These are phyloP conservation scores for Heliornis fulica DNA, from an alignment of 2,113 vertebrate species.

Conservation along the genomic window DNA sequence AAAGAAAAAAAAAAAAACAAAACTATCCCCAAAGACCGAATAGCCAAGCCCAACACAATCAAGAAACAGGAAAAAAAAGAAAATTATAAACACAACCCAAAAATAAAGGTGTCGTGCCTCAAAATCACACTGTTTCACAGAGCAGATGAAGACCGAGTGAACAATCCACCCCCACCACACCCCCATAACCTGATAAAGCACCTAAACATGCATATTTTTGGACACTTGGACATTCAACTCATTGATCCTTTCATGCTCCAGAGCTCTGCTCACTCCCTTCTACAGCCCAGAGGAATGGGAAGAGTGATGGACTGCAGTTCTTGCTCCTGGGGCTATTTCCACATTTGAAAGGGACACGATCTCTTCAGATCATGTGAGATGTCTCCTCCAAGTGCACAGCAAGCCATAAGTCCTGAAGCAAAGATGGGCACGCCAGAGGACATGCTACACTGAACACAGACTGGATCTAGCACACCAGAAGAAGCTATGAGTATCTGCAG, in stretches of 20 bases:
- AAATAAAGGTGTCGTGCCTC: neutral
- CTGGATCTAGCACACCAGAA: neutral
- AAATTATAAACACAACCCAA: neutral
- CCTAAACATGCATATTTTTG: neutral
- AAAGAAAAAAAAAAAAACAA: neutral
- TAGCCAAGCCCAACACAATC: neutral
- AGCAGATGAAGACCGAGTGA: neutral
- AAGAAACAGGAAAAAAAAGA: neutral
- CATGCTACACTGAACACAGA: neutral
- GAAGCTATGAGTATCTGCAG: accelerated
- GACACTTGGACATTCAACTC: neutral
- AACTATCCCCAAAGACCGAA: neutral
- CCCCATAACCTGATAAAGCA: neutral
- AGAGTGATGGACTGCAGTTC: neutral
- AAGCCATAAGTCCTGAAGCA: neutral
- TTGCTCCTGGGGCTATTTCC: neutral
- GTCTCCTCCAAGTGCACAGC: neutral
- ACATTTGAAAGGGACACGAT: neutral
- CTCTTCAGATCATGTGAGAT: neutral
- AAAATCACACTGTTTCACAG: neutral
- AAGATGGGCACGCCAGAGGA: neutral
- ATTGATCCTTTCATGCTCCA: neutral
- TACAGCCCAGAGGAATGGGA: neutral
- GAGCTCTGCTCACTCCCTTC: neutral
- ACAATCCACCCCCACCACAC: too few species aligned